Percentiles rank a stretch among this genome's conserved stretches.
phyloP scores from a whole-genome alignment of 2,888 invertebrate genomes.

The Melinaea menophilus region DNA sequence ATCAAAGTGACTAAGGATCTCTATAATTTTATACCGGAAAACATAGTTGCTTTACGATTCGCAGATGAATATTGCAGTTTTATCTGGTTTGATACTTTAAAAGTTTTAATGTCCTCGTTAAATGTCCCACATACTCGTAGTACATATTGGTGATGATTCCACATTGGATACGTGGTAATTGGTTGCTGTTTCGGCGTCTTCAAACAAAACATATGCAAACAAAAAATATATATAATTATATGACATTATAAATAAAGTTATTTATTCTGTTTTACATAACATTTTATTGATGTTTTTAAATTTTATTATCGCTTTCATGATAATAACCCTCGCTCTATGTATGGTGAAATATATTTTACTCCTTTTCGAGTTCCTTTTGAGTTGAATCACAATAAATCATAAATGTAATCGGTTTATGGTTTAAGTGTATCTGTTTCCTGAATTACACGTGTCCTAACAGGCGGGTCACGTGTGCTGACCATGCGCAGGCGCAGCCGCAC shows the following conservation, averaged over 20 bases:
- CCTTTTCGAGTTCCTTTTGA: too few relatives aligned
- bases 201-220: background rate
- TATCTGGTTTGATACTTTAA: slow-evolving; percentile 30
- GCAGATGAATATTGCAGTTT: slow-evolving; percentile 11
- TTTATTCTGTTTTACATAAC: background rate
- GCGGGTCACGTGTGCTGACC: slow-evolving; percentile 24
- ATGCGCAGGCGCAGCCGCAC: slow-evolving; percentile 21
- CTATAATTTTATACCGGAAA: slow-evolving; percentile 10
- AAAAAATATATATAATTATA: background rate
- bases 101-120: slow-evolving; percentile 44
- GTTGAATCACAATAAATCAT: too few relatives aligned
- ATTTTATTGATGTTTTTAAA: too few relatives aligned
- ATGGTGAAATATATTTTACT: too few relatives aligned
- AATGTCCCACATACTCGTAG: slow-evolving; percentile 37
- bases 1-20: slow-evolving; percentile 7
- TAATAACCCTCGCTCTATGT: too few relatives aligned
- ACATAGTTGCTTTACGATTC: slow-evolving; percentile 9
- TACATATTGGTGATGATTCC: slow-evolving; percentile 12
- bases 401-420: background rate
- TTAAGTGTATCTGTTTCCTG: slow-evolving; percentile 9
- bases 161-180: slow-evolving; percentile 16
- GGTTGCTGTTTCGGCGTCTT: slow-evolving; percentile 19
- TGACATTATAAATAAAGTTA: background rate
- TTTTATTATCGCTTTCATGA: too few relatives aligned
- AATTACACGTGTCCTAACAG: slow-evolving; percentile 21